A percentile compares a stretch with the other conserved stretches of the same genome.
Evolutionary conservation across 2,113 vertebrate species (phyloP).

Genomic region (Uria lomvia): DNA sequence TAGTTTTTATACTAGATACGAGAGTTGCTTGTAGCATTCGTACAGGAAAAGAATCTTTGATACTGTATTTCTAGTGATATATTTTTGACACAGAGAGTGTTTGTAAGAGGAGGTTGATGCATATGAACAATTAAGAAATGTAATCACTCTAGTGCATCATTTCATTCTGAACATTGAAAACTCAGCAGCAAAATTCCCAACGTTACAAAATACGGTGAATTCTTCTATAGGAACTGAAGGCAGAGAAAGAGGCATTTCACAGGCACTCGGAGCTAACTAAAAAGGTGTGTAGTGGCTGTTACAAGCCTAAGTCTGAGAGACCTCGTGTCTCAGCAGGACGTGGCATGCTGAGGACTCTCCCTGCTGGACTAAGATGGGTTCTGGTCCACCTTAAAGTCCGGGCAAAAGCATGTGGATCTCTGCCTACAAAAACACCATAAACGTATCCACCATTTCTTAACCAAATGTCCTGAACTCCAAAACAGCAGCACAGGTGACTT

Average conservation of each 20-base stretch:
- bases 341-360: background rate
- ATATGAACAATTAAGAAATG: background rate
- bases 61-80: background rate
- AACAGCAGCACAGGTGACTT: background rate
- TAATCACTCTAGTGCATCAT: background rate
- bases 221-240: background rate
- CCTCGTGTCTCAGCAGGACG: background rate
- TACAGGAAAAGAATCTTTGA: background rate
- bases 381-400: background rate
- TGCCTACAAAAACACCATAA: background rate
- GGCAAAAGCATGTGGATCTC: background rate
- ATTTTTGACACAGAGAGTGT: background rate
- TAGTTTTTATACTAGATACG: background rate
- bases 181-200: background rate
- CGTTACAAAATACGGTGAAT: background rate
- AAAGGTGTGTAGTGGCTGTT: fast-evolving
- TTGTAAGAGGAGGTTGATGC: background rate
- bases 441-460: fast-evolving
- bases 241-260: background rate
- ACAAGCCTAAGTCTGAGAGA: background rate
- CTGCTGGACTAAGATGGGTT: background rate
- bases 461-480: background rate
- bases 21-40: background rate
- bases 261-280: background rate
- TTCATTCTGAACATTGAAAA: background rate